Percentiles rank a stretch among this genome's conserved stretches.
These are phyloP conservation scores for Sebastes diploproa DNA, from an alignment of 2,797 vertebrate species.

Conservation along the genomic window DNA sequence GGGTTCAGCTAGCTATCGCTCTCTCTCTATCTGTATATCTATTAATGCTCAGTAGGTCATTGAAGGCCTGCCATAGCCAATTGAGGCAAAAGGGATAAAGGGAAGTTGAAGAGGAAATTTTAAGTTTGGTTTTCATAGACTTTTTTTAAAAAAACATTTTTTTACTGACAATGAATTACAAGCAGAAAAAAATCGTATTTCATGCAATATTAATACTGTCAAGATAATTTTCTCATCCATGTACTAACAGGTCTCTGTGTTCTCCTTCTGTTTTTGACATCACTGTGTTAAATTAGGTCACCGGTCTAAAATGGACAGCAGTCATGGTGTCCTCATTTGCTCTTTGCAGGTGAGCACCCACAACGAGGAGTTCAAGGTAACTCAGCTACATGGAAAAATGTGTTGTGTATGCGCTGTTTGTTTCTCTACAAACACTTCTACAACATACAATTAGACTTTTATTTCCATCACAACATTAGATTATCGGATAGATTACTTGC, in stretches of 20 bases:
- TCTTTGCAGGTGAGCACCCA: slow-evolving; percentile 22
- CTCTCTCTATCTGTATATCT: neutral
- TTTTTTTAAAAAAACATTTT: too few species aligned
- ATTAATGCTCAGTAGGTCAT: neutral
- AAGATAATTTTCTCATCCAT: neutral
- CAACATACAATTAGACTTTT: neutral
- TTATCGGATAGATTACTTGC: neutral
- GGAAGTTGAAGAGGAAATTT: neutral
- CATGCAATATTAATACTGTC: neutral
- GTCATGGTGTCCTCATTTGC: slow-evolving; percentile 33
- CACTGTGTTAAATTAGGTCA: neutral
- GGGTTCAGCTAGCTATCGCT: neutral
- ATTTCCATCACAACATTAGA: neutral
- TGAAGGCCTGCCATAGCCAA: neutral
- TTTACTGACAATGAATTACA: too few species aligned
- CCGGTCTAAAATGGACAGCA: neutral
- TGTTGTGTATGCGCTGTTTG: neutral
- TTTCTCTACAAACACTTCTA: neutral
- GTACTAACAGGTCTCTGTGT: neutral
- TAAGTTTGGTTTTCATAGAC: too few species aligned
- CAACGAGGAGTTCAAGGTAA: slow-evolving; percentile 22
- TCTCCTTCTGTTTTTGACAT: neutral
- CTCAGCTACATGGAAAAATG: neutral
- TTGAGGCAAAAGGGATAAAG: neutral
- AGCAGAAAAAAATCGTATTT: too few species aligned